A percentile compares a stretch with the other conserved stretches of the same genome.
phyloP scores from a whole-genome alignment of 2,888 invertebrate genomes.

The Diarsia brunnea region DNA sequence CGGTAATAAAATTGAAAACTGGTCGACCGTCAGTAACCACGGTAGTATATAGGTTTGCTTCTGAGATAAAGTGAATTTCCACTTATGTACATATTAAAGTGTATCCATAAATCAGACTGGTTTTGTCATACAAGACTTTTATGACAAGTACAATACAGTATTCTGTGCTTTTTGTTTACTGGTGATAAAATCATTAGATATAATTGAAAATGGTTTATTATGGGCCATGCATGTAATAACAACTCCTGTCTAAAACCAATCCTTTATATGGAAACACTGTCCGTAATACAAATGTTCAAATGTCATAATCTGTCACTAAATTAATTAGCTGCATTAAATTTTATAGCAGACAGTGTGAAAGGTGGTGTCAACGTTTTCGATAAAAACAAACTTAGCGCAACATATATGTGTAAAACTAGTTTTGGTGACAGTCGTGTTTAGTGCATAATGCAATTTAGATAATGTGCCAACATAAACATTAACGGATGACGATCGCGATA shows the following conservation, averaged over 20 bases:
- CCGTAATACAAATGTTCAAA: neutral
- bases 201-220: constrained; percentile 22
- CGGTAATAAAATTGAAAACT: too few relatives aligned
- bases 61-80: neutral
- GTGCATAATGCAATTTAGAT: constrained; percentile 34
- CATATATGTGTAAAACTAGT: constrained; percentile 19
- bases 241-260: neutral
- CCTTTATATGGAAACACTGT: constrained; percentile 9
- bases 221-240: neutral
- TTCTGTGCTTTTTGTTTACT: constrained; percentile 6
- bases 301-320: constrained; percentile 19
- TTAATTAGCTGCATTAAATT: constrained; percentile 18
- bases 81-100: neutral
- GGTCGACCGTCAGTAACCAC: too few relatives aligned
- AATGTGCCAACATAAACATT: constrained; percentile 7
- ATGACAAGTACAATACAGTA: neutral
- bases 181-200: constrained; percentile 19
- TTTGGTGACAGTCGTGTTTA: constrained; percentile 26
- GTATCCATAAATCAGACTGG: neutral
- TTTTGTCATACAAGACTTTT: constrained; percentile 12
- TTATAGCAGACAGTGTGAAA: constrained; percentile 35
- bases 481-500: constrained; percentile 7
- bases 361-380: constrained; percentile 22
- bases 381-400: constrained; percentile 31
- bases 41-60: neutral